phyloP scores from a whole-genome alignment of 2,113 vertebrate species.

The Varanus salvator region DNA sequence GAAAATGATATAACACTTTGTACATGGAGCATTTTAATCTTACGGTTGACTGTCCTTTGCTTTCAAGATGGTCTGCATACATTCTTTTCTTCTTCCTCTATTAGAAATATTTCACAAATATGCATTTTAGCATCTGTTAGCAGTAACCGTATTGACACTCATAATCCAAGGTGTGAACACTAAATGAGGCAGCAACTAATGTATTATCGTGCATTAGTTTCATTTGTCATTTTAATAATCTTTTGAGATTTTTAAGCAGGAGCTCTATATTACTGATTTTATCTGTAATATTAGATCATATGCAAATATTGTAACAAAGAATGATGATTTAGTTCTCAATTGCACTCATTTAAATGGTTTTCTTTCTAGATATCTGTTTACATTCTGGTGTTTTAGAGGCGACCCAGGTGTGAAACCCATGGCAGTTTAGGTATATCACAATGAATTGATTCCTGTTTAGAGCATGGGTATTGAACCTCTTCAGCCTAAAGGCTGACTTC shows the following conservation, averaged over 20 bases:
- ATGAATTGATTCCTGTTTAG: no score
- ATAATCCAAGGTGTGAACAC: conserved; percentile 4
- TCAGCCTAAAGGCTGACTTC: no score
- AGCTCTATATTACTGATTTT: not conserved
- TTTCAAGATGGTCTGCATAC: not conserved
- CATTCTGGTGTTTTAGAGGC: not conserved
- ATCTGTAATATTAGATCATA: not conserved
- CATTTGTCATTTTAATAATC: not conserved
- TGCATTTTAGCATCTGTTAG: conserved; percentile 8
- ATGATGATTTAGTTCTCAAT: not conserved
- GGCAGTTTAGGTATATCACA: not conserved
- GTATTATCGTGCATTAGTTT: not conserved
- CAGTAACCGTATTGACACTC: not conserved
- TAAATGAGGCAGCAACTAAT: conserved; percentile 1
- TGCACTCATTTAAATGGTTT: not conserved
- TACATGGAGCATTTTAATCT: not conserved
- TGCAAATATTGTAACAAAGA: not conserved
- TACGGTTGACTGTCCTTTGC: not conserved
- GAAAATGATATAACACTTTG: not conserved
- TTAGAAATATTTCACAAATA: not conserved
- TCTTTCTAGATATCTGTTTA: not conserved
- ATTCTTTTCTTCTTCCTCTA: not conserved
- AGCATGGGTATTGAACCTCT: not conserved
- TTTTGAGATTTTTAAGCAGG: not conserved
- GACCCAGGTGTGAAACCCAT: not conserved